Base-by-base conservation (phyloP, 2,888 invertebrate species). In the Rhopalosiphum nymphaeae region DNA sequence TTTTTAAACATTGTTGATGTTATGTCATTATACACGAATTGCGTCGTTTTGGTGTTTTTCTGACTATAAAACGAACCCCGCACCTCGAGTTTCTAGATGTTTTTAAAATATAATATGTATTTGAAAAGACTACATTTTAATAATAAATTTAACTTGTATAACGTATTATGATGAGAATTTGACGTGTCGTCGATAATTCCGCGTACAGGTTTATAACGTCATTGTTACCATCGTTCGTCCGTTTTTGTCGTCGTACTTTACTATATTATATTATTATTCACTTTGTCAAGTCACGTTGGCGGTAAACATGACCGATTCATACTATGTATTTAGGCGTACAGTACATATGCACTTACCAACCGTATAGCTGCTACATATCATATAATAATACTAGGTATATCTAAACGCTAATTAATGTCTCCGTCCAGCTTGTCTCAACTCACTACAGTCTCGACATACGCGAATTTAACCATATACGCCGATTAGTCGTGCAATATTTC, bases 1-100 rank as follows among this genome's bases (percentile, higher is more conserved):
- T 44, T 91, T 91, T 84, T 56, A 56, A 85, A 91, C 91, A 91
- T 91, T 78, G 16, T 56, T 91, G 91, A 91, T 78, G 91, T 91
- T 91, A n/a, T 42, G 91, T 85, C 91, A 56, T 91, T 91, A 53
- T 56, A 84, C 84, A 44, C 29, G 84, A 85, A 91, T 85, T 29
- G 53, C 4, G 53, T 85, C 21, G 25, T 91, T 49, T 49, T 53
- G 16, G 25, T 78, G 36, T 87, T 87, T 49, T 53, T 53, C 53
- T 49, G 87, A 21, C 13, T 89, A 89, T 44, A 89, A 46, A 86
- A 89, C 7, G 13, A 42, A 86, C 4, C 57, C 42, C 26, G 25
- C 26, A 56, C 3, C 87, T 49, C 3, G 88, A 56, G 36, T 89
- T 89, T 53, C 36, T 42, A 42, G 26, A 56, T 42, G 53, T 56